phyloP scores from a whole-genome alignment of 2,113 vertebrate genomes.

The Fukomys damarensis region DNA sequence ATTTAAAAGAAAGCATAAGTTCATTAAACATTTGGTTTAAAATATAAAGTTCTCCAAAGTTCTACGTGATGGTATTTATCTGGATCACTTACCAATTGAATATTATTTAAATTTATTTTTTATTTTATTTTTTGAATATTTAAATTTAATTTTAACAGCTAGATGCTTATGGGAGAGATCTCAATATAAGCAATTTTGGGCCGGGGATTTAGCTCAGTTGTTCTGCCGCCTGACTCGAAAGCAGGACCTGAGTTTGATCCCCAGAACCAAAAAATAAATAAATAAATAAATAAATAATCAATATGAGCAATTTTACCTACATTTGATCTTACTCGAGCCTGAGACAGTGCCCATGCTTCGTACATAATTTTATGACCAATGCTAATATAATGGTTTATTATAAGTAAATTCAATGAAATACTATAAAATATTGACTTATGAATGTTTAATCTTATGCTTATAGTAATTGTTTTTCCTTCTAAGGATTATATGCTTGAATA shows the following conservation, averaged over 20 bases:
- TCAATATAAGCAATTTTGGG: no score
- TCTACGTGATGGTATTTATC: neutral
- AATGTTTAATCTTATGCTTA: slow-evolving; percentile 23
- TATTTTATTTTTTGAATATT: no score
- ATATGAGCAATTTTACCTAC: neutral
- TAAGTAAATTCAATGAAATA: slow-evolving; percentile 26
- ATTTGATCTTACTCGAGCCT: slow-evolving; percentile 30
- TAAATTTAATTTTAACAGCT: neutral
- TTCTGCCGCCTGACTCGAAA: no score
- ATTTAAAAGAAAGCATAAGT: slow-evolving; percentile 25
- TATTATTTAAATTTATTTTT: neutral
- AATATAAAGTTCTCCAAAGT: neutral
- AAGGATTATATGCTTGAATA: slow-evolving; percentile 16
- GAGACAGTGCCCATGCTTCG: neutral
- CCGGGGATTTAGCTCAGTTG: no score
- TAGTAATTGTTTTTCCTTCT: slow-evolving; percentile 28
- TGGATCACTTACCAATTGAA: neutral
- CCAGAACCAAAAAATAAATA: no score
- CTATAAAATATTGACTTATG: neutral
- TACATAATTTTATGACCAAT: neutral
- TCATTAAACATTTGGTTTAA: neutral
- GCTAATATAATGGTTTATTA: neutral
- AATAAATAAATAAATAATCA: no score
- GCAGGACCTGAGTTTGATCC: no score
- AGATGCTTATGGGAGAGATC: neutral